phyloP scores from a whole-genome alignment of 2,888 invertebrate species.

The Hedychridium roseum region DNA sequence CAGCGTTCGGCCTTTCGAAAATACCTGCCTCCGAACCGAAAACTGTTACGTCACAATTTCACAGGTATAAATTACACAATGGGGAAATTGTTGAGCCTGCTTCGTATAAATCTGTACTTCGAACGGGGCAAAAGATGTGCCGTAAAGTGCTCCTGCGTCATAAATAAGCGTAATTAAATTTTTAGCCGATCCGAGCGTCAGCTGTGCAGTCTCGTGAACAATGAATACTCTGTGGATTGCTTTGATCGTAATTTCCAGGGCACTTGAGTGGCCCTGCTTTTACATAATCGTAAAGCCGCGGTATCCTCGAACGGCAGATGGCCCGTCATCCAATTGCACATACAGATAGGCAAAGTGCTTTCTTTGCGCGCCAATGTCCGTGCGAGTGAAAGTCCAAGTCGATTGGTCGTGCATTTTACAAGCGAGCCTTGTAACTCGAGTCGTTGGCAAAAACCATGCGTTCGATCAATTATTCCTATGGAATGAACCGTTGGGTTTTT shows the following conservation, averaged over 20 bases:
- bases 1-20: too few species aligned
- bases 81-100: too few species aligned
- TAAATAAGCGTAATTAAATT: too few species aligned
- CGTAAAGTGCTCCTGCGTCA: too few species aligned
- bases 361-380: conserved; percentile 11
- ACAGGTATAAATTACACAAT: too few species aligned
- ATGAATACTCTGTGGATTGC: conserved; percentile 1
- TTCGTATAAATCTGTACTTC: too few species aligned
- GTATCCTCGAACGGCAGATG: conserved; percentile 17
- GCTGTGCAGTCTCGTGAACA: too few species aligned
- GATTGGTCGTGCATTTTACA: conserved; percentile 8
- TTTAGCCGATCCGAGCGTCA: too few species aligned
- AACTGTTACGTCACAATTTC: too few species aligned
- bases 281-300: conserved; percentile 16
- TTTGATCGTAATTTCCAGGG: conserved; percentile 14
- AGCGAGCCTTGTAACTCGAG: too few species aligned
- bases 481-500: neutral
- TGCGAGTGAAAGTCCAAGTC: conserved; percentile 14
- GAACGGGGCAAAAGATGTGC: too few species aligned
- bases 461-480: neutral
- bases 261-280: conserved; percentile 13
- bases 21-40: too few species aligned
- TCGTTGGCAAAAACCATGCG: neutral
- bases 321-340: conserved; percentile 5
- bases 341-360: conserved; percentile 13